phyloP scores from a whole-genome alignment of 2,113 vertebrate genomes.

The Silurus asotus region DNA sequence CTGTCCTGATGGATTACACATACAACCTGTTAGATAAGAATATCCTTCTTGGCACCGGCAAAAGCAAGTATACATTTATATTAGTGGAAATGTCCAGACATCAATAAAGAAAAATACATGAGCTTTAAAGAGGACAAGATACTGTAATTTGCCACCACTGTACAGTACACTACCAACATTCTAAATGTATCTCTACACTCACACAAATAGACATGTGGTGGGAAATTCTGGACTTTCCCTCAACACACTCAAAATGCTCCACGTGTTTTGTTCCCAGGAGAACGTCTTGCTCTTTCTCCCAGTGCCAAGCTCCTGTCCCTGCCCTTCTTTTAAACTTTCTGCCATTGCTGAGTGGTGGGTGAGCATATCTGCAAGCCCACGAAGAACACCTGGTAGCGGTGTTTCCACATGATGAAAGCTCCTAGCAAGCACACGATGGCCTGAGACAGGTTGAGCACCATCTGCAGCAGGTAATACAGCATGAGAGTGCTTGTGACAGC shows the following conservation, averaged over 20 bases:
- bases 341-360: conserved; percentile 64
- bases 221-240: conserved; percentile 29
- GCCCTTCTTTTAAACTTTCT: conserved; percentile 73
- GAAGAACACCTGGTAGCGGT: conserved; percentile 94
- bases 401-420: conserved; percentile 94
- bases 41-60: conserved; percentile 30
- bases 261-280: background rate
- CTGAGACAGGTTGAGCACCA: conserved; percentile 82
- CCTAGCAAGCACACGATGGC: conserved; percentile 80
- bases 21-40: conserved; percentile 36
- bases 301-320: background rate
- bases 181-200: conserved; percentile 15
- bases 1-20: conserved; percentile 12
- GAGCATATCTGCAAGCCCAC: conserved; percentile 77
- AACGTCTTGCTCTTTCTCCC: background rate
- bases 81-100: conserved; percentile 57
- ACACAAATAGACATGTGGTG: conserved; percentile 23
- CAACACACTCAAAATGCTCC: background rate
- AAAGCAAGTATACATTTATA: conserved; percentile 40
- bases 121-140: conserved; percentile 31
- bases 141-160: conserved; percentile 19
- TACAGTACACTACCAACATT: conserved; percentile 15
- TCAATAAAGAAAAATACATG: conserved; percentile 53
- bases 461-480: conserved; percentile 86
- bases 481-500: conserved; percentile 75